Evolutionary conservation across 2,113 vertebrate genomes (phyloP).

Genomic region (Calyptomena viridis): DNA sequence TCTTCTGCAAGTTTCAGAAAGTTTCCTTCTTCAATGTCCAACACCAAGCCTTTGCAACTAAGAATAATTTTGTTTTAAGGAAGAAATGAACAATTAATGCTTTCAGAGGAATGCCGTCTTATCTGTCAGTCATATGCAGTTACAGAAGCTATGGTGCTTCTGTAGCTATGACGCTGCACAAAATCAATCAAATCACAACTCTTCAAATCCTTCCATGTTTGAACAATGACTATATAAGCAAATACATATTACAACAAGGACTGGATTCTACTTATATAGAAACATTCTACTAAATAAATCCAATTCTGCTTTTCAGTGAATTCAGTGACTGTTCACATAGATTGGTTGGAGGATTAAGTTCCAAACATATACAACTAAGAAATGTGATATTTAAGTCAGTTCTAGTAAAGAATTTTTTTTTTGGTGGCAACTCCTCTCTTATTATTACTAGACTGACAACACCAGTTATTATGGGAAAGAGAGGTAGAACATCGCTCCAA

Average conservation of each 20-base stretch:
- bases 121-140: not conserved
- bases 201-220: not conserved
- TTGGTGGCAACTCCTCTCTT: not conserved
- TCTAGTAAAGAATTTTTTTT: not conserved
- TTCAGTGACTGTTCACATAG: not conserved
- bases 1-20: constrained; percentile 91
- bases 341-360: not conserved
- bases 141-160: not conserved
- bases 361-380: not conserved
- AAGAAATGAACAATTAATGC: not conserved
- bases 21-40: constrained; percentile 93
- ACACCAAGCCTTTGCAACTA: constrained; percentile 91
- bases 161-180: not conserved
- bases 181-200: not conserved
- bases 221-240: not conserved
- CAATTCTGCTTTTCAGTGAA: not conserved
- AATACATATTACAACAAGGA: not conserved
- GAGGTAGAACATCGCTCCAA: not conserved
- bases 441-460: not conserved
- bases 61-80: constrained; percentile 4
- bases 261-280: not conserved
- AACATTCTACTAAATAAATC: not conserved
- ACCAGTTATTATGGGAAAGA: not conserved
- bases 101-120: not conserved
- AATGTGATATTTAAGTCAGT: not conserved